Evolutionary conservation across 2,113 vertebrate species (phyloP).

Genomic region (Percopsis transmontana): DNA sequence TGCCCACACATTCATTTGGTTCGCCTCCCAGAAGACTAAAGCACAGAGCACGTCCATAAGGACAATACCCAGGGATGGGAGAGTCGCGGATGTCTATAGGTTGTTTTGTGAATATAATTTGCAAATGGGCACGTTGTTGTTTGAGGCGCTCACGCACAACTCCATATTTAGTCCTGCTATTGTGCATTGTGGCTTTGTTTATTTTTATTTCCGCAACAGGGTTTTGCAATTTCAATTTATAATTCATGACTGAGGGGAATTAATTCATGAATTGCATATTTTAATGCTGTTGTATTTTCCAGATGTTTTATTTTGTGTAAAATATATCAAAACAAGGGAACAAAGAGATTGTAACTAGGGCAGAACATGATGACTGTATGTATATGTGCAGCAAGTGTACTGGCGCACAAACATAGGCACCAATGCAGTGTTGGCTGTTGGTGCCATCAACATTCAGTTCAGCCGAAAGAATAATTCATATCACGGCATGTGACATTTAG

Average conservation of each 20-base stretch:
- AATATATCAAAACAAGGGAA: conserved; percentile 23
- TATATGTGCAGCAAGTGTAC: not conserved
- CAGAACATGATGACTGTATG: not conserved
- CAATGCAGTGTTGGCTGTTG: no score
- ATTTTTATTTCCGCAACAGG: not conserved
- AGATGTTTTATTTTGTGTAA: conserved; percentile 13
- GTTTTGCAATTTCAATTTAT: conserved; percentile 12
- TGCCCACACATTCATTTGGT: conserved; percentile 49
- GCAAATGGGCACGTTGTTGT: not conserved
- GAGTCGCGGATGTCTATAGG: conserved; percentile 1
- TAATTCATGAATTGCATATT: conserved; percentile 35
- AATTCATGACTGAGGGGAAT: conserved; percentile 13
- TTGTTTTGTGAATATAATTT: conserved; percentile 7
- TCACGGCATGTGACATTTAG: no score
- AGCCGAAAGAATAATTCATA: no score
- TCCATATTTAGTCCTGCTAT: not conserved
- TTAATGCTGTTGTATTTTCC: conserved; percentile 5
- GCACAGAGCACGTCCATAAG: conserved; percentile 18
- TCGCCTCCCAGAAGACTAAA: conserved; percentile 24
- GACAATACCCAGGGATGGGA: conserved; percentile 3
- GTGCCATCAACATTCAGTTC: no score
- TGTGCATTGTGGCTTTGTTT: not conserved
- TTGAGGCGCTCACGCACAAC: conserved; percentile 5
- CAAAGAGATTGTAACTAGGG: not conserved
- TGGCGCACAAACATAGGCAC: no score